Evolutionary conservation across 30 jellyfish, hydroid and myxozoan species (phyloP).

Genomic region (Aurelia sp.): DNA sequence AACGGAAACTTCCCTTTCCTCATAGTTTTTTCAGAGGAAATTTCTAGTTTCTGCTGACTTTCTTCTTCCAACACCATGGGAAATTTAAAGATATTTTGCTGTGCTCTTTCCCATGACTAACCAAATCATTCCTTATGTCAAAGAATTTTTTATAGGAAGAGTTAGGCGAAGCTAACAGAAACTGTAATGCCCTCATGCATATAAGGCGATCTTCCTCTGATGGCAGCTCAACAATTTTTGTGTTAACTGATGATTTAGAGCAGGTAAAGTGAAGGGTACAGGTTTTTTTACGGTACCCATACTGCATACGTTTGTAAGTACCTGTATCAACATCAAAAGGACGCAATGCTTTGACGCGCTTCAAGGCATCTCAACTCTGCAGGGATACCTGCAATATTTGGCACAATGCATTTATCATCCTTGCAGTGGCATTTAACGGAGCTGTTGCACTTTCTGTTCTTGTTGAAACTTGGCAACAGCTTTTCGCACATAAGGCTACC

Average conservation of each 20-base stretch:
- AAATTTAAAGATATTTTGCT: too few species aligned
- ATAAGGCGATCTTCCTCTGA: not conserved
- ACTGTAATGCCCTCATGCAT: not conserved
- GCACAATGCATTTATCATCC: not conserved
- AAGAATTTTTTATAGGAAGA: not conserved
- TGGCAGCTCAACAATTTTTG: not conserved
- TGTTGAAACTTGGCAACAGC: not conserved
- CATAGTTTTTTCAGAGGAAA: too few species aligned
- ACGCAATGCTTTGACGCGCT: not conserved
- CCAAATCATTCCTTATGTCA: not conserved
- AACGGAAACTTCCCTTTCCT: too few species aligned
- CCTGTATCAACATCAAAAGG: not conserved
- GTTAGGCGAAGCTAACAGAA: not conserved
- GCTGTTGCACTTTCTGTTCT: not conserved
- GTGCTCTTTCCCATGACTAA: not conserved
- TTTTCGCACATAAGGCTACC: not conserved
- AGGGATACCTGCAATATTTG: not conserved
- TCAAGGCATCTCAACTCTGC: not conserved
- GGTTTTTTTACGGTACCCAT: slow-evolving; percentile 37
- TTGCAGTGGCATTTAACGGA: not conserved
- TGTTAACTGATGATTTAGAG: not conserved
- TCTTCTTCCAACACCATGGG: too few species aligned
- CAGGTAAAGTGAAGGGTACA: not conserved
- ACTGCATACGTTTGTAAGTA: not conserved
- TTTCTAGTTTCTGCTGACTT: too few species aligned